These are phyloP conservation scores for Drosophila dunni DNA, from an alignment of 1,140 invertebrate genomes.

Conservation along the genomic window DNA sequence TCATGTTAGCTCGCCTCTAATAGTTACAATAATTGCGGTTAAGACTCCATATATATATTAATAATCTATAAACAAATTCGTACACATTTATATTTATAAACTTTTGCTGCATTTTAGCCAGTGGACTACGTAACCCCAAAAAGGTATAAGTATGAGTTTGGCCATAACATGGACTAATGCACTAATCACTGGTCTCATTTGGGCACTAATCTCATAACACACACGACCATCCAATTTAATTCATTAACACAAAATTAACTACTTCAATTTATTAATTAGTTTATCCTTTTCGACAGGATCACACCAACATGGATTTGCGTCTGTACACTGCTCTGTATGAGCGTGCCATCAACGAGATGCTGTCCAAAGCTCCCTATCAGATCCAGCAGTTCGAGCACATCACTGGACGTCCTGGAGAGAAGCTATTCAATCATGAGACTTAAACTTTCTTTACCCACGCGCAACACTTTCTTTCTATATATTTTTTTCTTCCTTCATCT, in stretches of 20 bases:
- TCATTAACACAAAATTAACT: not conserved
- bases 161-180: conserved; percentile 62
- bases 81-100: conserved; percentile 12
- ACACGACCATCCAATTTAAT: conserved; percentile 15
- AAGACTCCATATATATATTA: no score
- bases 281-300: conserved; percentile 43
- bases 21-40: no score
- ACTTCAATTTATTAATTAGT: not conserved
- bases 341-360: conserved; percentile 68
- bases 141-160: conserved; percentile 70
- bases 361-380: conserved; percentile 62
- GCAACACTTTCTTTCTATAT: not conserved
- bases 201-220: conserved; percentile 55
- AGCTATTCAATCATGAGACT: conserved; percentile 54
- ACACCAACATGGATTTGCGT: conserved; percentile 49
- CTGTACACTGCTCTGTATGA: conserved; percentile 64
- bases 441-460: not conserved
- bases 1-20: no score
- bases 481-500: not conserved
- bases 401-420: conserved; percentile 67
- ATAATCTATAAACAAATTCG: conserved; percentile 4
- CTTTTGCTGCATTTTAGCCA: conserved; percentile 49
- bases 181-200: conserved; percentile 69
- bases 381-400: conserved; percentile 74
- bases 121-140: conserved; percentile 31